Evolutionary conservation across 2,797 vertebrate species (phyloP).

Genomic region (Halcyon leucocephala): DNA sequence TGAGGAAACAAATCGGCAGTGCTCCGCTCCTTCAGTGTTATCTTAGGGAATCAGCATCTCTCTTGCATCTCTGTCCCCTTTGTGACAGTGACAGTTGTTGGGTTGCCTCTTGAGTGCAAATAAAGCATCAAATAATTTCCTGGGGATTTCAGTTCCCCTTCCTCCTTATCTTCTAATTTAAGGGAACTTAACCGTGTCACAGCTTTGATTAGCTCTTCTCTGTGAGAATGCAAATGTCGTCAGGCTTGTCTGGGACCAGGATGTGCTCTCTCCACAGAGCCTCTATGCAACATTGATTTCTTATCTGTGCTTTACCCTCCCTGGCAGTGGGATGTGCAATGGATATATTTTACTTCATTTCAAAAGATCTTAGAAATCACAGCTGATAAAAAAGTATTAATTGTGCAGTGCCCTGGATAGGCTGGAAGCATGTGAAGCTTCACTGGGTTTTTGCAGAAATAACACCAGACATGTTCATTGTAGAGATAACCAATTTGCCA

Average conservation of each 20-base stretch:
- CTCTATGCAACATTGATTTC: slow-evolving; percentile 8
- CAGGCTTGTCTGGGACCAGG: not conserved
- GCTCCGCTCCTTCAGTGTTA: not conserved
- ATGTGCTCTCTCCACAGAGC: not conserved
- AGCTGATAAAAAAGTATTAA: not conserved
- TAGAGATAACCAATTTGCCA: not conserved
- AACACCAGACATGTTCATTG: not conserved
- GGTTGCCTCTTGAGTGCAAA: slow-evolving; percentile 51
- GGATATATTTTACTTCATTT: not conserved
- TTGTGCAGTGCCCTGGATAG: not conserved
- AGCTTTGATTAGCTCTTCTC: slow-evolving; percentile 61
- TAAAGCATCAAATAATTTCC: slow-evolving; percentile 63
- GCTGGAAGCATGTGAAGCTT: not conserved
- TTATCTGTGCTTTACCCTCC: slow-evolving; percentile 19
- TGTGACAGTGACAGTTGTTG: not conserved
- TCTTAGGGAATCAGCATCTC: slow-evolving; percentile 27
- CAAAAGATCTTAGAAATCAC: not conserved
- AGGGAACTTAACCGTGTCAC: slow-evolving; percentile 54
- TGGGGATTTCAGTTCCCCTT: slow-evolving; percentile 58
- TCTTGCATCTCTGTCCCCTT: not conserved
- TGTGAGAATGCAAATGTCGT: not conserved
- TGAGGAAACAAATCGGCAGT: slow-evolving; percentile 21
- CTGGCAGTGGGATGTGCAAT: not conserved
- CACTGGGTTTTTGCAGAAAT: not conserved
- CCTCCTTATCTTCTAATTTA: slow-evolving; percentile 71